Base-by-base conservation (phyloP, 2,797 vertebrate species). In the Poeciliopsis presidionis region DNA sequence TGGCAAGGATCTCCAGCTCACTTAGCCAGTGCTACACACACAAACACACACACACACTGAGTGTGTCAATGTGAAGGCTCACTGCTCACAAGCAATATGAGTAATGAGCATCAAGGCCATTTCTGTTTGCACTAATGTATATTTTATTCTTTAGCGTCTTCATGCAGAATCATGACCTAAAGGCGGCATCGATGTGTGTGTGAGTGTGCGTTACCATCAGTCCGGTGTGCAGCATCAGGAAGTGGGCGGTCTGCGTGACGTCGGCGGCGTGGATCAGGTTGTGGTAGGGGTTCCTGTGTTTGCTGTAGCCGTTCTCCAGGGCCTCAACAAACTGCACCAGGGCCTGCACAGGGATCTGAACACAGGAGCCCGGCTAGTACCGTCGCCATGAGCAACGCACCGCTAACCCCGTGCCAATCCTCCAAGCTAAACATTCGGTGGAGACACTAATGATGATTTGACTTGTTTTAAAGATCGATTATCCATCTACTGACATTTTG, bases 1-100 rank as follows among this genome's bases (percentile, higher is more conserved):
- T 98, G 39, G 98, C 98, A 77, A 99, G 94, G 84, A 99, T 99
- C 96, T 99, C 98, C 96, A 99, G 96, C 96, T 99, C 98, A 78
- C 97, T 98, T 78, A 99, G 96, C 98, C 98, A 99, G 94, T 99
- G 98, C 98, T 99, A 43, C 28, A 80, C 81, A 80, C 79, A 81
- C 1, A 81, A 41, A 81, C 41, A 78, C 36, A 49, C 70, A 28
- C 55, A 28, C 55, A 14, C 12, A 30, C 7, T 25, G 28, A 28
- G 12, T 14, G 16, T 25, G 30, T 57, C 30, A 49, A 45, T 46
- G 30, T 4, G 18, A 6, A 45, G 7, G 9, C 4, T 33, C 20
- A 5, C 41, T 67, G 49, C 69, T 33, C 33, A 69, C 18, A 33
- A 20, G 79, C 5, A 3, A 16, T 33, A 28, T 63, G 30, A 63